Conservation (phyloP, 1,140 invertebrate species). For the Drosophila repletoides region DNA sequence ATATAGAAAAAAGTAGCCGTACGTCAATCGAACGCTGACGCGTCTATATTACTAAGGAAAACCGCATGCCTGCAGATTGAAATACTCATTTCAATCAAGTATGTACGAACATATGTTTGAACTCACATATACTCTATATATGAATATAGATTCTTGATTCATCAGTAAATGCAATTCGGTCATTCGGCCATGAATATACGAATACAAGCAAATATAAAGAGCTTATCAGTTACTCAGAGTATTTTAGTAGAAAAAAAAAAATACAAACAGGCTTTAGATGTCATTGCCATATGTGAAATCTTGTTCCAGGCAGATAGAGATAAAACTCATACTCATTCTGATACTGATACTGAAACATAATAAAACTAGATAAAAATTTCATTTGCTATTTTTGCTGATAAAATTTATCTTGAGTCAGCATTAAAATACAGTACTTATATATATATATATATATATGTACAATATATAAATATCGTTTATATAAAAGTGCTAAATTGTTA, state of each 20-base stretch:
- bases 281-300: conserved; percentile 30
- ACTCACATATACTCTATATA: not conserved
- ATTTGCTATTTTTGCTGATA: not conserved
- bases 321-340: not conserved
- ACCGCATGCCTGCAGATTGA: conserved; percentile 6
- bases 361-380: conserved; percentile 9
- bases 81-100: conserved; percentile 13
- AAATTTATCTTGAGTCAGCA: not conserved
- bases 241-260: conserved; percentile 3
- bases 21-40: conserved; percentile 17
- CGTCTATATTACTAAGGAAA: conserved; percentile 11
- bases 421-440: not conserved
- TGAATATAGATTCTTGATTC: not conserved
- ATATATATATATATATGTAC: not conserved
- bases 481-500: not conserved
- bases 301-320: not conserved
- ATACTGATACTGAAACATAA: no score
- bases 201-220: conserved; percentile 16
- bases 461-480: not conserved
- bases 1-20: not conserved
- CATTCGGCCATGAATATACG: conserved; percentile 24
- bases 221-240: conserved; percentile 21
- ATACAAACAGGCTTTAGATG: conserved; percentile 20
- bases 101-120: not conserved
- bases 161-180: conserved; percentile 29